These are phyloP conservation scores for Ceuthmochares aereus DNA, from an alignment of 2,113 vertebrate species.

Conservation along the genomic window DNA sequence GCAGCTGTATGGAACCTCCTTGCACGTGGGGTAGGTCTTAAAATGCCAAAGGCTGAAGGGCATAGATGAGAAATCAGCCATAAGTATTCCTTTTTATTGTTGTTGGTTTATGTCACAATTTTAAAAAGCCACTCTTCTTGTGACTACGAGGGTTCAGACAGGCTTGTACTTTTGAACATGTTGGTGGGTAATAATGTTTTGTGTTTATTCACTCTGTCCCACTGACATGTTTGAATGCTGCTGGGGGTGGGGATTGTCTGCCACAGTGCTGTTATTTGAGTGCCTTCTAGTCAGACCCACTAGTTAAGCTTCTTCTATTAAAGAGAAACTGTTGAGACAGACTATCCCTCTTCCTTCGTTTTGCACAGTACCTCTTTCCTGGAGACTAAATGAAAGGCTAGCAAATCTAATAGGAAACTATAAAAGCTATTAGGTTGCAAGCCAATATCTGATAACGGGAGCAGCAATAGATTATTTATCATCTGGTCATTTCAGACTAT, in stretches of 20 bases:
- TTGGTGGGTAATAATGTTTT: neutral
- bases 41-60: neutral
- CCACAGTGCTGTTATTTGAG: accelerated
- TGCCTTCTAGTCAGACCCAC: accelerated
- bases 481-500: conserved; percentile 5
- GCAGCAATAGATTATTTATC: conserved; percentile 61
- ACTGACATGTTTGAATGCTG: neutral
- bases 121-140: neutral
- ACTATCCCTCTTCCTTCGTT: neutral
- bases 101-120: neutral
- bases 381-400: neutral
- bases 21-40: accelerated
- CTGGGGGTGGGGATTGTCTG: neutral
- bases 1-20: neutral
- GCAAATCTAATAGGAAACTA: neutral
- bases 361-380: neutral
- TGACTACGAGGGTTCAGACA: neutral
- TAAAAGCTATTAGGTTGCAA: conserved; percentile 63
- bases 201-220: neutral
- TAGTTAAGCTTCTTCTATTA: neutral
- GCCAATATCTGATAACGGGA: conserved; percentile 48
- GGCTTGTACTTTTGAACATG: neutral
- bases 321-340: neutral
- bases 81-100: neutral
- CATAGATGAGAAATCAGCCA: neutral